A percentile compares a stretch with the other conserved stretches of the same genome.
Evolutionary conservation across 2,888 invertebrate genomes (phyloP).

Genomic region (Anagyrus pseudococci): DNA sequence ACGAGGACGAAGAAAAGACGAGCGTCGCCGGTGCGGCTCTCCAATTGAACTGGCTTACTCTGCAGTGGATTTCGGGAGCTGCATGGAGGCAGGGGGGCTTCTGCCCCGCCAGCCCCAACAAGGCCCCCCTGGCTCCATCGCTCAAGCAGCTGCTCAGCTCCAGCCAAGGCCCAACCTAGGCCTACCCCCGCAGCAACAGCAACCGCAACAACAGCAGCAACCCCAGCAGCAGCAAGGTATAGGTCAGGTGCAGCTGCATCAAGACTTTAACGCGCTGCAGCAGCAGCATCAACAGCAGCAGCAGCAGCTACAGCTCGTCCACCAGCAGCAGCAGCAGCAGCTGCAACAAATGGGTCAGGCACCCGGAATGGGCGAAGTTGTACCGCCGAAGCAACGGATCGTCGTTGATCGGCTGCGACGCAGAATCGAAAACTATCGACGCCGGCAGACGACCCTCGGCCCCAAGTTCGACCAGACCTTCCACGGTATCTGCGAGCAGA

Average conservation of each 20-base stretch:
- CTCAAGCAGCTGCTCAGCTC: conserved; percentile 47
- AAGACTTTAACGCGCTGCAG: conserved; percentile 60
- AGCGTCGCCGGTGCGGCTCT: conserved; percentile 54
- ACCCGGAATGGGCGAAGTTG: conserved; percentile 68
- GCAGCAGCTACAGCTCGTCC: conserved; percentile 70
- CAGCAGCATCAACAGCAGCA: conserved; percentile 69
- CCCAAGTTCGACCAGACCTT: conserved; percentile 89
- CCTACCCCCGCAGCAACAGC: conserved; percentile 64
- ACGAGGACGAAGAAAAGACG: conserved; percentile 40
- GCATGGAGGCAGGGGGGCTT: conserved; percentile 78
- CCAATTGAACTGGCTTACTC: conserved; percentile 64
- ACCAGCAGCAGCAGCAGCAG: conserved; percentile 62
- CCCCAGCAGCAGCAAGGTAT: not conserved
- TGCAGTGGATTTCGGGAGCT: conserved; percentile 72
- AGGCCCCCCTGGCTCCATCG: conserved; percentile 62
- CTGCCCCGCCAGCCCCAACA: conserved; percentile 73
- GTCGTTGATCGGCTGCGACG: conserved; percentile 84
- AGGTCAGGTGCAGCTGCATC: conserved; percentile 27
- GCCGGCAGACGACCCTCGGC: conserved; percentile 84
- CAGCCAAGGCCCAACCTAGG: conserved; percentile 33
- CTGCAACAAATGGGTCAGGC: conserved; percentile 62
- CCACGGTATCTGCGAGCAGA: conserved; percentile 87
- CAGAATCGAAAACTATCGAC: conserved; percentile 86
- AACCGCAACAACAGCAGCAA: conserved; percentile 65
- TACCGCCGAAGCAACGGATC: conserved; percentile 77